Conservation (phyloP, 2,888 invertebrate genomes). For the Amiota communis region DNA sequence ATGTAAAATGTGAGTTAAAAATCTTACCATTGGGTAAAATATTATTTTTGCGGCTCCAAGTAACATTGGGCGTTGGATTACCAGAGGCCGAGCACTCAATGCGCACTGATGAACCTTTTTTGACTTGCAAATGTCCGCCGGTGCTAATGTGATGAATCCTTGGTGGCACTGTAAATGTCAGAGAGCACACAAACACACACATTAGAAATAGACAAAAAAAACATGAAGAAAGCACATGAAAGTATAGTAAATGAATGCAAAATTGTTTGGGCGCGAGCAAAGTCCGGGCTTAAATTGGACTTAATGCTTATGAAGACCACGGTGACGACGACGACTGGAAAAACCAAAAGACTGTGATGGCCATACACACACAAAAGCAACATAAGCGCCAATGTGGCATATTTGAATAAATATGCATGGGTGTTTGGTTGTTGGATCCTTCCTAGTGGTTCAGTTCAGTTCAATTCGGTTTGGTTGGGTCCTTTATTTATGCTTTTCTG, state of each 20-base stretch:
- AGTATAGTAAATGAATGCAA: conserved; percentile 63
- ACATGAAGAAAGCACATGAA: conserved; percentile 32
- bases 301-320: background rate
- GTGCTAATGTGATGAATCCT: conserved; percentile 78
- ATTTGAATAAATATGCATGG: conserved; percentile 64
- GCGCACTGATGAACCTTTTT: conserved; percentile 84
- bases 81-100: conserved; percentile 85
- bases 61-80: conserved; percentile 85
- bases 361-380: background rate
- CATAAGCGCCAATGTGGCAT: conserved; percentile 27
- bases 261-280: conserved; percentile 48
- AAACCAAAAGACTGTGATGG: too few species aligned
- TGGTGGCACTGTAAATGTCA: conserved; percentile 76
- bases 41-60: conserved; percentile 79
- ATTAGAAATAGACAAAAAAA: conserved; percentile 33
- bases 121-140: conserved; percentile 78
- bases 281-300: background rate
- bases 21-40: conserved; percentile 74
- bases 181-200: conserved; percentile 14
- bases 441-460: too few species aligned
- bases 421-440: conserved; percentile 19
- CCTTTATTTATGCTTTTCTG: conserved; percentile 60
- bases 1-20: conserved; percentile 38
- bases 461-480: background rate
- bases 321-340: conserved; percentile 25